Evolutionary conservation across 1,140 invertebrate species (phyloP).

Genomic region (Pomacea maculata): DNA sequence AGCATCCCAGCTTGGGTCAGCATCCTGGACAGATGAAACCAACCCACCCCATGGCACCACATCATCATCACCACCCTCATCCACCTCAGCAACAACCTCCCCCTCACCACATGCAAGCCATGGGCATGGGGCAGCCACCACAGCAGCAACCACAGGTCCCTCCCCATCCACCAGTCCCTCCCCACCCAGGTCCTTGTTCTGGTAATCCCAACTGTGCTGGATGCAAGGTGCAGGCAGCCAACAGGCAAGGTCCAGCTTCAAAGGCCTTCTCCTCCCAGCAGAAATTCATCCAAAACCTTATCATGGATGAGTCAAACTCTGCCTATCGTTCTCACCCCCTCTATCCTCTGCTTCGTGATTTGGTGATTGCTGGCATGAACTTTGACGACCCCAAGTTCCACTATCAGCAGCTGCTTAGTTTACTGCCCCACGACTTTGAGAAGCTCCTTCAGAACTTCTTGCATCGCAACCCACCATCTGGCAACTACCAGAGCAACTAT

Average conservation of each 20-base stretch:
- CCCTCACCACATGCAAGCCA: conserved; percentile 21
- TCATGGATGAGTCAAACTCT: conserved; percentile 57
- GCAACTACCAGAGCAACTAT: conserved; percentile 57
- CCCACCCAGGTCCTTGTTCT: conserved; percentile 40
- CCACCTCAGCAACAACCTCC: conserved; percentile 25
- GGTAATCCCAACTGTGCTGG: conserved; percentile 48
- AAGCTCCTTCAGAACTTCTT: conserved; percentile 62
- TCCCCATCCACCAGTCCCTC: conserved; percentile 4
- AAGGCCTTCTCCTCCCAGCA: conserved; percentile 59
- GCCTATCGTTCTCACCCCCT: conserved; percentile 64
- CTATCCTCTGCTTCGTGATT: conserved; percentile 61
- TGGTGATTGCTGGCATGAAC: conserved; percentile 65
- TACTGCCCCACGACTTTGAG: conserved; percentile 61
- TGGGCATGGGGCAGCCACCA: conserved; percentile 6
- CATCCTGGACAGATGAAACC: conserved; percentile 2
- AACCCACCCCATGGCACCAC: neutral
- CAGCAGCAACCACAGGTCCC: conserved; percentile 18
- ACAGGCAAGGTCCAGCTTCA: conserved; percentile 38
- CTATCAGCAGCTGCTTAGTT: conserved; percentile 60
- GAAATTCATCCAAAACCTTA: conserved; percentile 61
- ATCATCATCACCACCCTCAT: conserved; percentile 24
- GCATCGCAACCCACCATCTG: conserved; percentile 55
- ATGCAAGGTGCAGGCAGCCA: conserved; percentile 49
- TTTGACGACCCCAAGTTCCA: conserved; percentile 61
- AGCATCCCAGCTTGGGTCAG: conserved; percentile 13